A percentile compares a stretch with the other conserved stretches of the same genome.
Evolutionary conservation across 2,797 vertebrate genomes (phyloP).

Genomic region (Hypotaenidia okinawae): DNA sequence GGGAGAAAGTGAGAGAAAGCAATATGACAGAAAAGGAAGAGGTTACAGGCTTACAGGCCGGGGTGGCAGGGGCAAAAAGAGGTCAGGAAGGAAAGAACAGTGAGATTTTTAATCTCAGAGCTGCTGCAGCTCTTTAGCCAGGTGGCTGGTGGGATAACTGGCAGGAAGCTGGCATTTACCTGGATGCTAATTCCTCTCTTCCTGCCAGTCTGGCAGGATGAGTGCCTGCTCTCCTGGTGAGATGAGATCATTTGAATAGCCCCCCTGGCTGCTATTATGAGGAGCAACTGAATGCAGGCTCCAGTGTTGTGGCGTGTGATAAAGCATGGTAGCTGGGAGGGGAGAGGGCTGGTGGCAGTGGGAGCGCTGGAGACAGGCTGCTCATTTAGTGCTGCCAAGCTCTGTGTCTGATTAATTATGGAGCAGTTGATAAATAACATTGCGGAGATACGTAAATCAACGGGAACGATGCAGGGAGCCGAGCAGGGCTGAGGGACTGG

Average conservation of each 20-base stretch:
- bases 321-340: background rate
- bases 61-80: background rate
- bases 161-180: slow-evolving; percentile 59
- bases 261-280: slow-evolving; percentile 59
- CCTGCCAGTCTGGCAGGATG: slow-evolving; percentile 67
- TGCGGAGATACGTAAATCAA: slow-evolving; percentile 76
- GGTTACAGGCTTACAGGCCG: background rate
- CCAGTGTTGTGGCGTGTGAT: background rate
- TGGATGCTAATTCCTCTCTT: slow-evolving; percentile 69
- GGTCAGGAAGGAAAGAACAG: background rate
- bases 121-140: slow-evolving; percentile 41
- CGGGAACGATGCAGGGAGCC: slow-evolving; percentile 58
- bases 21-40: background rate
- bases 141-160: slow-evolving; percentile 66
- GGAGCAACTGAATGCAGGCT: slow-evolving; percentile 8
- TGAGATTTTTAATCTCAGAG: slow-evolving; percentile 18
- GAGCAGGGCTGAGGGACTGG: slow-evolving; percentile 60
- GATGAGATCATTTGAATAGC: slow-evolving; percentile 74
- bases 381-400: slow-evolving; percentile 74
- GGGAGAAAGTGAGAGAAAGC: background rate
- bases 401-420: slow-evolving; percentile 79
- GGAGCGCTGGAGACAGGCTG: slow-evolving; percentile 27
- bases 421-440: slow-evolving; percentile 76
- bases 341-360: background rate
- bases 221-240: slow-evolving; percentile 51